Percentiles rank a stretch among this genome's conserved stretches.
These are phyloP conservation scores for Zaprionus vittiger DNA, from an alignment of 1,140 invertebrate species.

Conservation along the genomic window DNA sequence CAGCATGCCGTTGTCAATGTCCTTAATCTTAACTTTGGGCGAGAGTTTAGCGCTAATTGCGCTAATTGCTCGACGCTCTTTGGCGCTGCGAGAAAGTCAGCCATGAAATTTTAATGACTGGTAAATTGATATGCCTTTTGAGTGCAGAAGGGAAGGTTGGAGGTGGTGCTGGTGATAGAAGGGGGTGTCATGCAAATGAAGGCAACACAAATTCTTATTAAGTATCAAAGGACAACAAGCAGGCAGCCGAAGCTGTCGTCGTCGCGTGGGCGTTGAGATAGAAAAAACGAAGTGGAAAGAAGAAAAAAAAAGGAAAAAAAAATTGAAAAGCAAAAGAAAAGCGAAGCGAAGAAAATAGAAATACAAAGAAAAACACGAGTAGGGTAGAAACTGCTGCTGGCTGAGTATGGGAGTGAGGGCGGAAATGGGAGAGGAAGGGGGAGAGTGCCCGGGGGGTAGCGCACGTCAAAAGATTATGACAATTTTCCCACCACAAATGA, in stretches of 20 bases:
- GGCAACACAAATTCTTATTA: constrained; percentile 73
- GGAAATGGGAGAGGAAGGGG: not conserved
- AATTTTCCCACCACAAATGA: constrained; percentile 83
- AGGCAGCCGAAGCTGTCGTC: constrained; percentile 14
- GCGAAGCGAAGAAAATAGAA: constrained; percentile 19
- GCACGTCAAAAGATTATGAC: constrained; percentile 84
- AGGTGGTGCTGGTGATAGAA: not conserved
- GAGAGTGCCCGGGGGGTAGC: constrained; percentile 34
- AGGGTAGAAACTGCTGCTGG: constrained; percentile 19
- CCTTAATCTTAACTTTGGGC: constrained; percentile 12
- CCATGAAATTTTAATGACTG: constrained; percentile 82
- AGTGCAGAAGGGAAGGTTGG: constrained; percentile 23
- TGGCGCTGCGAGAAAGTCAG: constrained; percentile 64
- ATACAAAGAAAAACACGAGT: constrained; percentile 39
- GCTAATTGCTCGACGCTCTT: constrained; percentile 68
- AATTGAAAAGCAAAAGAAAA: not conserved
- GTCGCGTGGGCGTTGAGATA: constrained; percentile 54
- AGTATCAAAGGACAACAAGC: constrained; percentile 67
- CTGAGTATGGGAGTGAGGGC: not conserved
- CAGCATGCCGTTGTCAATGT: constrained; percentile 22
- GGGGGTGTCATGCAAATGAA: constrained; percentile 66
- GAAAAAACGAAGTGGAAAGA: constrained; percentile 40
- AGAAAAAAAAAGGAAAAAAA: constrained; percentile 10
- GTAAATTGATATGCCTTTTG: constrained; percentile 81
- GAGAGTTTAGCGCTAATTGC: constrained; percentile 43